A percentile compares a stretch with the other conserved stretches of the same genome.
Conservation (phyloP, 2,888 invertebrate genomes). For the Ephialtes manifestator region DNA sequence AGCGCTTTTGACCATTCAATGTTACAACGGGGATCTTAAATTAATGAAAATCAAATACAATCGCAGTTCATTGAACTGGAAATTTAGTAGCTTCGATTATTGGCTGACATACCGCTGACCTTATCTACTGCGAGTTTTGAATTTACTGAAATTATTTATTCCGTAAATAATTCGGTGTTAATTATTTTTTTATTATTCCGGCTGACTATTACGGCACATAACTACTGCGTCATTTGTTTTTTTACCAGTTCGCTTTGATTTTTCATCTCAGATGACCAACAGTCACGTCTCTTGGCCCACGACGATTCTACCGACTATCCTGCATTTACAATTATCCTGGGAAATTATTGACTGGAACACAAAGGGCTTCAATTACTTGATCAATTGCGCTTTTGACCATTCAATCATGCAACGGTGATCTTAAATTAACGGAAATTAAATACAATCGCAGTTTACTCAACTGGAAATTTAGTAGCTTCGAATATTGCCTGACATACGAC, state of each 20-base stretch:
- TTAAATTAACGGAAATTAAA: not conserved
- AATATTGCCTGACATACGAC: too few species aligned
- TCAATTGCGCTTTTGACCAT: not conserved
- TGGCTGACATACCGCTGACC: too few species aligned
- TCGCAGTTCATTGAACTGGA: not conserved
- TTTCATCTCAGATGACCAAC: constrained; percentile 37
- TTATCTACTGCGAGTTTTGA: too few species aligned
- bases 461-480: not conserved
- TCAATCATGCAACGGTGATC: not conserved
- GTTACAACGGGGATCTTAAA: too few species aligned
- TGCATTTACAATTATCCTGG: not conserved
- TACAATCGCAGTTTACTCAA: not conserved
- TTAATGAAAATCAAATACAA: not conserved
- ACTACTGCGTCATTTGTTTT: constrained; percentile 47
- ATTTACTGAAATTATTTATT: too few species aligned
- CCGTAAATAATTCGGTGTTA: too few species aligned
- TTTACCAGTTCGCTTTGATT: constrained; percentile 8
- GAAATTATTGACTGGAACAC: constrained; percentile 35
- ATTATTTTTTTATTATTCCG: too few species aligned
- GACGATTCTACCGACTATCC: not conserved
- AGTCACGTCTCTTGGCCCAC: constrained; percentile 34
- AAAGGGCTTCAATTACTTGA: not conserved
- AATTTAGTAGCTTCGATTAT: not conserved
- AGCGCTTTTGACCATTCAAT: not conserved
- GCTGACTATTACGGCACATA: constrained; percentile 64